phyloP scores from a whole-genome alignment of 2,113 vertebrate species.

The Percina caprodes region DNA sequence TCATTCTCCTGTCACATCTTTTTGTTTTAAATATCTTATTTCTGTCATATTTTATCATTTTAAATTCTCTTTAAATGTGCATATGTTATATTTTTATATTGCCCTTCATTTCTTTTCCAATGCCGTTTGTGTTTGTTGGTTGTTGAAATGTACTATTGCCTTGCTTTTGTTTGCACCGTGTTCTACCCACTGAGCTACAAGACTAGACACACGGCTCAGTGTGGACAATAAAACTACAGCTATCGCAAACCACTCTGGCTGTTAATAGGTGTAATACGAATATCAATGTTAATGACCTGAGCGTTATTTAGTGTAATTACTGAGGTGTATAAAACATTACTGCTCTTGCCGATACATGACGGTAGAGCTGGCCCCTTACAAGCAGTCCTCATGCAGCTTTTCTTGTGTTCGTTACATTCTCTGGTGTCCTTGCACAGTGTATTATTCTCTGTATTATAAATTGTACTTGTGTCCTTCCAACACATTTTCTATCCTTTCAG shows the following conservation, averaged over 20 bases:
- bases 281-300: slow-evolving; percentile 57
- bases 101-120: neutral
- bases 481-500: neutral
- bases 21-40: neutral
- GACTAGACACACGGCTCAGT: neutral
- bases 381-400: neutral
- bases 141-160: neutral
- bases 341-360: neutral
- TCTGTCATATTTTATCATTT: too few relatives aligned
- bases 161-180: neutral
- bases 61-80: neutral
- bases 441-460: neutral
- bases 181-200: neutral
- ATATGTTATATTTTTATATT: neutral
- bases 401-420: neutral
- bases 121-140: neutral
- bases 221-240: slow-evolving; percentile 38
- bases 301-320: slow-evolving; percentile 47
- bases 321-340: slow-evolving; percentile 7
- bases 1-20: neutral
- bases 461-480: neutral
- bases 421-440: neutral
- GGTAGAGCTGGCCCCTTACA: neutral
- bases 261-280: slow-evolving; percentile 37
- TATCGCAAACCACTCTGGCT: slow-evolving; percentile 28